Conservation (phyloP, 2,888 invertebrate genomes). For the Pheosia gnoma region DNA sequence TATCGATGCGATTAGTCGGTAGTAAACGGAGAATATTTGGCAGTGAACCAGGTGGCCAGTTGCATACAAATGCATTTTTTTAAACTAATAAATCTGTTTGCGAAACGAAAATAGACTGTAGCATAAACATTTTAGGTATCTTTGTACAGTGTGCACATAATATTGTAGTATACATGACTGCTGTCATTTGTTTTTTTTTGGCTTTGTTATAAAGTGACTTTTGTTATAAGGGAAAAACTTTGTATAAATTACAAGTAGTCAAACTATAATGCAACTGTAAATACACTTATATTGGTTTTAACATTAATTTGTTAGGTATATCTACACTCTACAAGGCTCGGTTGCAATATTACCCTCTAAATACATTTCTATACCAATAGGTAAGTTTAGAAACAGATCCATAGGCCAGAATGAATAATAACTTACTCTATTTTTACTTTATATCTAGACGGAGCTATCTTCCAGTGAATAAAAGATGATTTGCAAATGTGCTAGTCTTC, state of each 20-base stretch:
- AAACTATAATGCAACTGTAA: no score
- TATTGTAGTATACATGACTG: not conserved
- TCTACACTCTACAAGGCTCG: no score
- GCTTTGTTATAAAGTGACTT: not conserved
- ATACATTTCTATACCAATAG: conserved; percentile 32
- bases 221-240: no score
- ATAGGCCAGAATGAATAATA: conserved; percentile 44
- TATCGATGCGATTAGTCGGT: not conserved
- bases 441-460: conserved; percentile 39
- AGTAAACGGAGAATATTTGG: not conserved
- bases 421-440: conserved; percentile 50
- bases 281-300: no score
- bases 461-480: conserved; percentile 59
- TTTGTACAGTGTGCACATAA: not conserved
- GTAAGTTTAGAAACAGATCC: conserved; percentile 30
- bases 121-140: not conserved
- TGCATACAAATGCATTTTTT: not conserved
- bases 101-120: not conserved
- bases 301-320: no score
- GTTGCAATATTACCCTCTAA: not conserved
- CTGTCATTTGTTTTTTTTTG: not conserved
- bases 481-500: conserved; percentile 46
- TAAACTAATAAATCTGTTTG: not conserved
- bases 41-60: not conserved
- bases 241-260: no score